Percentiles rank a stretch among this genome's conserved stretches.
Evolutionary conservation across 37 sponge, comb jelly and placozoan species (phyloP).

Genomic region (Beroe forskalii): DNA sequence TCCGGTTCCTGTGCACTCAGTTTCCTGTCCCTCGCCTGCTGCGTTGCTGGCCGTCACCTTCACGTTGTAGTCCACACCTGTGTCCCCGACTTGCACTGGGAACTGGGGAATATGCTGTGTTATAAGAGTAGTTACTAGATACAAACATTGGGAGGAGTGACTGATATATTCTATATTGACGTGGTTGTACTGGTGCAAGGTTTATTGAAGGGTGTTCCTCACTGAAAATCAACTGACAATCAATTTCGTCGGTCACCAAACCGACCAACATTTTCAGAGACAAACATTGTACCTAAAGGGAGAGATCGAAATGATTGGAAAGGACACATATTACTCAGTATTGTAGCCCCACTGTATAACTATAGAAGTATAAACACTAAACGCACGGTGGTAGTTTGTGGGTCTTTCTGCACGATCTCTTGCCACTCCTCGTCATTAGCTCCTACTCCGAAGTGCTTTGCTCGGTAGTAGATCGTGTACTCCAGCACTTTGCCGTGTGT

Average conservation of each 20-base stretch:
- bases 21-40: not conserved
- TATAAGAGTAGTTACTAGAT: not conserved
- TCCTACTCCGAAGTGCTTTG: not conserved
- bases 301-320: no score
- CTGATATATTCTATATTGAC: no score
- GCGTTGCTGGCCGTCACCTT: slow-evolving; percentile 35
- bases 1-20: not conserved
- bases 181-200: no score
- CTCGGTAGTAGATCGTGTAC: slow-evolving; percentile 49
- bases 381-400: slow-evolving; percentile 37
- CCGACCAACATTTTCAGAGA: no score
- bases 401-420: not conserved
- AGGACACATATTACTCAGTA: no score
- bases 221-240: no score
- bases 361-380: no score
- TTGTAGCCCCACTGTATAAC: no score
- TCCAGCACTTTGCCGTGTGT: slow-evolving; percentile 23
- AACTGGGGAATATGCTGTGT: no score
- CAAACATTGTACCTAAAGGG: no score
- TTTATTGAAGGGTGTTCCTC: no score
- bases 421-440: not conserved
- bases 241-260: no score
- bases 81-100: not conserved
- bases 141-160: not conserved
- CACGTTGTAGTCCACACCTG: not conserved